A percentile compares a stretch with the other conserved stretches of the same genome.
Evolutionary conservation across 2,888 invertebrate species (phyloP).

Genomic region (Matsumyia berberina): DNA sequence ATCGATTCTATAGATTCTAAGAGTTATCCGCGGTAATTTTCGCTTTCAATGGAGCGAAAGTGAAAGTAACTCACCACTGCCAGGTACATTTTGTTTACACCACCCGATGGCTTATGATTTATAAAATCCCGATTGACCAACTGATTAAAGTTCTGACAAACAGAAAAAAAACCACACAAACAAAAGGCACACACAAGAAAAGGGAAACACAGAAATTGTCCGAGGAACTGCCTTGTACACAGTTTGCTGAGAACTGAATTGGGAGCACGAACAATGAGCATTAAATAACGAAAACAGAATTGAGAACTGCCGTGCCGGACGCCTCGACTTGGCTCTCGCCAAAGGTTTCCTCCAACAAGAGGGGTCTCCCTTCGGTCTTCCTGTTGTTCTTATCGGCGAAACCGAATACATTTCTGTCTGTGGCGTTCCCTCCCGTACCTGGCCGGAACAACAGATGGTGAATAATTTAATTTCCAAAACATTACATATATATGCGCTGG

Average conservation of each 20-base stretch:
- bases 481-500: neutral
- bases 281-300: constrained; percentile 69
- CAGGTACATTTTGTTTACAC: constrained; percentile 39
- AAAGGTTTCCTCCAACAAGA: constrained; percentile 17
- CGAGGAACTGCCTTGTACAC: constrained; percentile 59
- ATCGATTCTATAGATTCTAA: constrained; percentile 1
- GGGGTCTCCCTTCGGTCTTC: constrained; percentile 2
- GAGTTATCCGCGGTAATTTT: constrained; percentile 14
- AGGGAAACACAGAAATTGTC: constrained; percentile 14
- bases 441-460: constrained; percentile 1
- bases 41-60: constrained; percentile 28
- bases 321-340: neutral
- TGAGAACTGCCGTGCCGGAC: constrained; percentile 14
- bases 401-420: neutral
- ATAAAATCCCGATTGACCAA: neutral
- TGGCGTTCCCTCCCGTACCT: constrained; percentile 7
- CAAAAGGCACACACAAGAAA: neutral
- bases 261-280: constrained; percentile 52
- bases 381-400: constrained; percentile 23
- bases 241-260: constrained; percentile 64
- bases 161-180: constrained; percentile 12
- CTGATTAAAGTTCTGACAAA: neutral
- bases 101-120: neutral
- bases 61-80: constrained; percentile 55
- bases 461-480: constrained; percentile 45